These are phyloP conservation scores for Pseudococcus jackbeardsleyi DNA, from an alignment of 2,888 invertebrate genomes.

Conservation along the genomic window DNA sequence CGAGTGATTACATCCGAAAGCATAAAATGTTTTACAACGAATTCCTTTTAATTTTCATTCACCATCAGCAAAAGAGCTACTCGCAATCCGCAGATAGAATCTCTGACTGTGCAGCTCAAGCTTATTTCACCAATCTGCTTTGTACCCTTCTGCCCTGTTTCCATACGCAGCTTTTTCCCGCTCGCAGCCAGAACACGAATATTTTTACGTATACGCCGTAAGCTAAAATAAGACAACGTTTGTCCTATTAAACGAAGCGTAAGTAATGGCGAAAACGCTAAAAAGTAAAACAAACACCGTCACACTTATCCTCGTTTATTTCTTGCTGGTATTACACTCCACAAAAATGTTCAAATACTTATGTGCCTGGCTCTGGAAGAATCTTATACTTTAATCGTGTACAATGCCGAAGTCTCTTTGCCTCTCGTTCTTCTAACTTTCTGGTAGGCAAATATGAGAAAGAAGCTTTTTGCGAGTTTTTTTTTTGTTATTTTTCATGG, in stretches of 20 bases:
- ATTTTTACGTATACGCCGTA: conserved; percentile 4
- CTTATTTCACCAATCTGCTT: background rate
- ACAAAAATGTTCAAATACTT: conserved; percentile 11
- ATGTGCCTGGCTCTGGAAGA: background rate
- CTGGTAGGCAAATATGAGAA: background rate
- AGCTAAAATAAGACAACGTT: conserved; percentile 18
- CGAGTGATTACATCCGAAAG: conserved; percentile 56
- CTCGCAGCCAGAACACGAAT: background rate
- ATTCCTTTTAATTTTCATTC: conserved; percentile 55
- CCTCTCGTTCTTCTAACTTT: background rate
- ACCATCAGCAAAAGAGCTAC: background rate
- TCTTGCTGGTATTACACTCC: background rate
- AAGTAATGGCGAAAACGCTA: conserved; percentile 43
- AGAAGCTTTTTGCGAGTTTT: no score
- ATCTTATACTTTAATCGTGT: background rate
- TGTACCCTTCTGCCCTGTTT: no score
- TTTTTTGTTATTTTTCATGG: background rate
- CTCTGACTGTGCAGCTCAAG: background rate
- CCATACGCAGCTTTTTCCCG: background rate
- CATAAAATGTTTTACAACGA: conserved; percentile 53
- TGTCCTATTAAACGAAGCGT: conserved; percentile 49
- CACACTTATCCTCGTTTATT: background rate
- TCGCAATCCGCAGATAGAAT: background rate
- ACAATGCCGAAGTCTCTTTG: background rate
- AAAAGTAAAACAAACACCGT: conserved; percentile 52